These are phyloP conservation scores for Melolontha melolontha DNA, from an alignment of 2,888 invertebrate genomes.

Conservation along the genomic window DNA sequence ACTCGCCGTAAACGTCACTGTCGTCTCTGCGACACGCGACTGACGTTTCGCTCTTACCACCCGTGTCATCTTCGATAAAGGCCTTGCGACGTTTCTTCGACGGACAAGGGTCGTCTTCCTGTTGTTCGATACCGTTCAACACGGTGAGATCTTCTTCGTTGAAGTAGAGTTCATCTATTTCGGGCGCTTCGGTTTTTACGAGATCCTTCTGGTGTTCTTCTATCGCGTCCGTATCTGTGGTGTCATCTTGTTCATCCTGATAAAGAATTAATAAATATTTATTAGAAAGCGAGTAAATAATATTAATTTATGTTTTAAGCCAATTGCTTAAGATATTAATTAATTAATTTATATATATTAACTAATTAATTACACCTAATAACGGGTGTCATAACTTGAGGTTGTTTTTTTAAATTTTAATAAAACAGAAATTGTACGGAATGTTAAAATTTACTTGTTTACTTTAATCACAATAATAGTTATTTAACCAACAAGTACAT, in stretches of 20 bases:
- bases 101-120: background rate
- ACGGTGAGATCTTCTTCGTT: constrained; percentile 10
- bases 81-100: background rate
- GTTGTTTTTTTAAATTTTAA: too few relatives aligned
- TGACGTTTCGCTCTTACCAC: background rate
- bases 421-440: too few relatives aligned
- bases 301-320: too few relatives aligned
- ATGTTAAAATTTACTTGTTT: too few relatives aligned
- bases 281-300: background rate
- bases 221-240: background rate
- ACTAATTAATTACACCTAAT: too few relatives aligned
- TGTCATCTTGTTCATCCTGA: constrained; percentile 14
- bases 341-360: too few relatives aligned
- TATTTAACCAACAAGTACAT: too few relatives aligned
- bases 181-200: constrained; percentile 2
- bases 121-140: constrained; percentile 6
- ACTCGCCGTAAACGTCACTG: constrained; percentile 21
- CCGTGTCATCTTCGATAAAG: background rate
- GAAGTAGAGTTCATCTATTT: background rate
- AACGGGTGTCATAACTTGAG: too few relatives aligned
- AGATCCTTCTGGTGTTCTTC: constrained; percentile 3
- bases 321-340: too few relatives aligned
- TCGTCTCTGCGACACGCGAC: background rate
- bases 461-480: too few relatives aligned
- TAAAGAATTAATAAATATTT: background rate